Conservation (phyloP, 2,888 invertebrate species). For the Trimorus sp. region DNA sequence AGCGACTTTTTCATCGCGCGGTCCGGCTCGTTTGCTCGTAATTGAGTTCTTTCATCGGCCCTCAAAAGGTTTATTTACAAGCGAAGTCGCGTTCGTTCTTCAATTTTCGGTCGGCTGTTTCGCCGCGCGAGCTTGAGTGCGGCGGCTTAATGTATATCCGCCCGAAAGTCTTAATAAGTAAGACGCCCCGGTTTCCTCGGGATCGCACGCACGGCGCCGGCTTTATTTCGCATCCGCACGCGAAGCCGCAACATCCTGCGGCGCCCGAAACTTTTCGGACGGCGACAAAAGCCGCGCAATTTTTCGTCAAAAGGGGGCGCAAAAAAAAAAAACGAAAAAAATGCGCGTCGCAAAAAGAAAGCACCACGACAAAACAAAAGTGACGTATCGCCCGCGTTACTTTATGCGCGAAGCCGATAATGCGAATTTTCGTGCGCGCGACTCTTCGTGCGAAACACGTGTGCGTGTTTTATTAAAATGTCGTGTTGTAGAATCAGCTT, state of each 20-base stretch:
- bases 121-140: slow-evolving; percentile 8
- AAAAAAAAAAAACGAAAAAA: no score
- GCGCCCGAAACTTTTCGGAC: neutral
- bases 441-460: slow-evolving; percentile 53
- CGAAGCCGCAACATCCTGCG: slow-evolving; percentile 42
- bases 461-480: slow-evolving; percentile 64
- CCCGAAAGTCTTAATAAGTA: slow-evolving; percentile 57
- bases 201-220: slow-evolving; percentile 43
- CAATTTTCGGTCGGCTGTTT: slow-evolving; percentile 38
- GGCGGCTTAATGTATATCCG: slow-evolving; percentile 49
- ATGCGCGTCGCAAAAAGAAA: slow-evolving; percentile 1
- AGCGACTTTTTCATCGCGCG: slow-evolving; percentile 10
- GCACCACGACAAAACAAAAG: slow-evolving; percentile 2
- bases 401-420: slow-evolving; percentile 33
- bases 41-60: slow-evolving; percentile 58
- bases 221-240: slow-evolving; percentile 51
- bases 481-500: slow-evolving; percentile 61
- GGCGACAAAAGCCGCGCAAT: no score
- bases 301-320: no score
- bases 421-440: slow-evolving; percentile 48
- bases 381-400: slow-evolving; percentile 36
- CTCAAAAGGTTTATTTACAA: slow-evolving; percentile 53
- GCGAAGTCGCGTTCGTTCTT: slow-evolving; percentile 27
- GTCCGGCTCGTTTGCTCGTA: slow-evolving; percentile 38
- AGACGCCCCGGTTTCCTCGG: slow-evolving; percentile 27